These are phyloP conservation scores for Caenorhabditis macrosperma DNA, from an alignment of 2,888 invertebrate genomes.

Conservation along the genomic window DNA sequence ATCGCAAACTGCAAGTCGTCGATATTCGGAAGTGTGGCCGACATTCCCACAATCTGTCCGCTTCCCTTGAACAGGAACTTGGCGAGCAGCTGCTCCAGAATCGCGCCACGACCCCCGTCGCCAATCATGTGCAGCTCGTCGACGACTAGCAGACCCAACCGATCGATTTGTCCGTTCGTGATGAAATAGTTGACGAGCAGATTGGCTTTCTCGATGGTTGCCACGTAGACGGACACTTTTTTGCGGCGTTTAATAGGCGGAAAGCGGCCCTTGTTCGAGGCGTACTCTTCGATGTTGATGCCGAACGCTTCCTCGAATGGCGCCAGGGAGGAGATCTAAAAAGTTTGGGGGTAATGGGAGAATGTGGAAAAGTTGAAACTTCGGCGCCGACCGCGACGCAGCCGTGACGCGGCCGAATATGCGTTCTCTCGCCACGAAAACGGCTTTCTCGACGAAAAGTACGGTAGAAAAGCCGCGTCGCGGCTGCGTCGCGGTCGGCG, in stretches of 20 bases:
- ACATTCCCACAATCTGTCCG: slow-evolving; percentile 94
- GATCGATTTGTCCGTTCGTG: slow-evolving; percentile 86
- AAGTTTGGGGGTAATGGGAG: background rate
- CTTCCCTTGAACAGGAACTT: slow-evolving; percentile 85
- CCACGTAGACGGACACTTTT: slow-evolving; percentile 88
- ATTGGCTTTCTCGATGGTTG: slow-evolving; percentile 93
- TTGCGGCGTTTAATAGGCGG: slow-evolving; percentile 89
- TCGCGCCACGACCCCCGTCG: slow-evolving; percentile 89
- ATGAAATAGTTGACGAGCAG: slow-evolving; percentile 89
- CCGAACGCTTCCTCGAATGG: slow-evolving; percentile 91
- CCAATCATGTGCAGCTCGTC: slow-evolving; percentile 93
- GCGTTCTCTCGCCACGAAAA: too few species aligned
- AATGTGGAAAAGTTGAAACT: too few species aligned
- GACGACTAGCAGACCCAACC: slow-evolving; percentile 88
- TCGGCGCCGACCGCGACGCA: too few species aligned
- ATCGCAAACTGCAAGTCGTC: slow-evolving; percentile 88
- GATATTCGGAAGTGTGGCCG: slow-evolving; percentile 95
- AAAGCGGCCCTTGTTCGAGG: slow-evolving; percentile 85
- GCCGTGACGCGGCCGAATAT: too few species aligned
- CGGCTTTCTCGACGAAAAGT: too few species aligned
- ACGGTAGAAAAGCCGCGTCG: too few species aligned
- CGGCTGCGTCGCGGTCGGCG: too few species aligned
- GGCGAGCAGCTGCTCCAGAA: slow-evolving; percentile 89
- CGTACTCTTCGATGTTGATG: slow-evolving; percentile 95
- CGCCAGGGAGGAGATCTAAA: slow-evolving; percentile 88